These are phyloP conservation scores for Xiphorhynchus elegans DNA, from an alignment of 2,113 vertebrate species.

Conservation along the genomic window DNA sequence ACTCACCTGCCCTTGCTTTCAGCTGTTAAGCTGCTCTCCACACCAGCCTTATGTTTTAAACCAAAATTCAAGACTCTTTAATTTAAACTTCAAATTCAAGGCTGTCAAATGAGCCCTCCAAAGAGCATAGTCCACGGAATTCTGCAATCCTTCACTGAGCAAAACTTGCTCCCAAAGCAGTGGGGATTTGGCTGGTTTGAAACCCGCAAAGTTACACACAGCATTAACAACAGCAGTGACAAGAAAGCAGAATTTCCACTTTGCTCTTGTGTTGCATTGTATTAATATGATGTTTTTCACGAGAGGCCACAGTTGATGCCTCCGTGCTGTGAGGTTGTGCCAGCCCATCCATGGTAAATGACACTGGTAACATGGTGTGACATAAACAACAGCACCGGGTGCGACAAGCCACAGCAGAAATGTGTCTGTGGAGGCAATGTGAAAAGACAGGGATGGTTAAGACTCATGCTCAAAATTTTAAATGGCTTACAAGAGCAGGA, in stretches of 20 bases:
- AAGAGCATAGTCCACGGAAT: neutral
- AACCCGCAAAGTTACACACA: rapidly evolving
- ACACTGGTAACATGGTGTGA: neutral
- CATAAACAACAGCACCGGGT: neutral
- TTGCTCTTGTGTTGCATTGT: neutral
- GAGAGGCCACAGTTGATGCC: neutral
- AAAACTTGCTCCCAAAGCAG: neutral
- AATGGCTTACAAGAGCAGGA: neutral
- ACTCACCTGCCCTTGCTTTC: neutral
- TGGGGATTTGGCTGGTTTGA: neutral
- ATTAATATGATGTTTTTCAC: neutral
- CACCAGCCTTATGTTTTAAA: neutral
- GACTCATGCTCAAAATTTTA: neutral
- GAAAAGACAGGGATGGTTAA: neutral
- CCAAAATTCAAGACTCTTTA: neutral
- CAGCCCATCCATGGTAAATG: neutral
- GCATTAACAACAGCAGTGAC: neutral
- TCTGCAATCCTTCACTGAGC: neutral
- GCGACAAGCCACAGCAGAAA: neutral
- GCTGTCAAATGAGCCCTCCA: neutral
- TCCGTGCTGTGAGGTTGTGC: neutral
- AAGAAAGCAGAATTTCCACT: neutral
- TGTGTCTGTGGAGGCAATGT: neutral
- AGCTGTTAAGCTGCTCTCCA: neutral
- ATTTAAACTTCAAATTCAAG: neutral